Percentiles rank a stretch among this genome's conserved stretches.
These are phyloP conservation scores for Neofelis nebulosa DNA, from an alignment of 2,113 vertebrate species.

Conservation along the genomic window DNA sequence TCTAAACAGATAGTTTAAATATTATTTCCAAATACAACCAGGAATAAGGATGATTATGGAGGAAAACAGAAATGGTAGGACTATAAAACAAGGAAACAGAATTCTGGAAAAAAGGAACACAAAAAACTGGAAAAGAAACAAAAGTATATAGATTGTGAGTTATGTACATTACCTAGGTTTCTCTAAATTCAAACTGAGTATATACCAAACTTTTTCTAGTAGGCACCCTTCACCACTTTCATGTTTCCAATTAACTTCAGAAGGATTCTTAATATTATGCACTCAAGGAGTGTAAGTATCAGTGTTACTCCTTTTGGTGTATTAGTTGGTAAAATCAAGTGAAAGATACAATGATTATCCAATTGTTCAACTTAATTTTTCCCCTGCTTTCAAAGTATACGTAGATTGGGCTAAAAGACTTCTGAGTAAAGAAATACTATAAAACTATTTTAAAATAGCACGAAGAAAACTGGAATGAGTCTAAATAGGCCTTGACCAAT, in stretches of 20 bases:
- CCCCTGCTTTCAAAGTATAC: constrained; percentile 41
- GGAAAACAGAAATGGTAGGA: constrained; percentile 22
- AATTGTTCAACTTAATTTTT: constrained; percentile 16
- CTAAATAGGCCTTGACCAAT: constrained; percentile 3
- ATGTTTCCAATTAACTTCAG: constrained; percentile 39
- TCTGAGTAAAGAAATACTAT: background rate
- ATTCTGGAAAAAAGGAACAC: constrained; percentile 45
- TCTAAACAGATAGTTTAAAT: constrained; percentile 25
- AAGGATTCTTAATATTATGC: constrained; percentile 30
- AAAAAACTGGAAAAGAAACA: constrained; percentile 32
- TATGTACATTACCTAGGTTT: constrained; percentile 2
- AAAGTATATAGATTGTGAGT: background rate
- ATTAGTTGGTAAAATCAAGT: constrained; percentile 47
- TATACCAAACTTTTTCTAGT: background rate
- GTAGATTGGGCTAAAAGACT: background rate
- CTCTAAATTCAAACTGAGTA: constrained; percentile 40
- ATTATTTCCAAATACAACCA: constrained; percentile 56
- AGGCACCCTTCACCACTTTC: constrained; percentile 36
- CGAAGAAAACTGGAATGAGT: constrained; percentile 40
- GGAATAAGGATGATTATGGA: constrained; percentile 28
- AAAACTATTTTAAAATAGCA: constrained; percentile 48
- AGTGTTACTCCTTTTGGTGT: background rate
- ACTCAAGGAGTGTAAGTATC: background rate
- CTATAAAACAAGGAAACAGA: constrained; percentile 55
- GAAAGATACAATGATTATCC: constrained; percentile 29